Evolutionary conservation across 2,888 invertebrate genomes (phyloP).

Genomic region (Ectemnius lituratus): DNA sequence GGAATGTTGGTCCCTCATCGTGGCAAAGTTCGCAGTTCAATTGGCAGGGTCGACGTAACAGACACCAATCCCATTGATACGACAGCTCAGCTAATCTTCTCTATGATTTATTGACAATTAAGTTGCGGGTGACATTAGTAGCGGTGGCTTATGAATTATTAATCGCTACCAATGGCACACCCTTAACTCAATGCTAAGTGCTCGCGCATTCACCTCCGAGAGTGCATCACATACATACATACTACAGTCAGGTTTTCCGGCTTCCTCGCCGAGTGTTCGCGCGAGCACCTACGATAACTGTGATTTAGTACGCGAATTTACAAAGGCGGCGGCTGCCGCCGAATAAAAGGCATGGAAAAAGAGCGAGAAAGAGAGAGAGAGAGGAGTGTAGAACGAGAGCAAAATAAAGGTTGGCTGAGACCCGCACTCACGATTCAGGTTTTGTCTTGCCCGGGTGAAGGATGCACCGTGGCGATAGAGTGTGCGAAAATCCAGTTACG

Average conservation of each 20-base stretch:
- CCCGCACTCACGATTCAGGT: slow-evolving; percentile 45
- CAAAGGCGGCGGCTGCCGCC: background rate
- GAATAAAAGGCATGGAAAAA: background rate
- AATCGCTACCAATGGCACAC: background rate
- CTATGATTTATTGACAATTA: slow-evolving; percentile 39
- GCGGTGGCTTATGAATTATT: slow-evolving; percentile 7
- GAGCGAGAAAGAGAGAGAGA: background rate
- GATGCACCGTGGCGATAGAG: slow-evolving; percentile 23
- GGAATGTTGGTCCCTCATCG: too few relatives aligned
- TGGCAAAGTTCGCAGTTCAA: too few relatives aligned
- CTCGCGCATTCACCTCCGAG: too few relatives aligned
- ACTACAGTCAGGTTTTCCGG: background rate
- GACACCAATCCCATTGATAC: background rate
- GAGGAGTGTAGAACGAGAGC: background rate
- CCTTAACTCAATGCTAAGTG: slow-evolving; percentile 1
- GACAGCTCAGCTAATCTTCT: background rate
- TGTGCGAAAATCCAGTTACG: slow-evolving; percentile 33
- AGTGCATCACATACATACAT: background rate
- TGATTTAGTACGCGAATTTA: background rate
- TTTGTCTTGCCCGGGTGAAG: slow-evolving; percentile 23
- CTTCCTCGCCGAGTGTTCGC: background rate
- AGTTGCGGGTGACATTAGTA: slow-evolving; percentile 15
- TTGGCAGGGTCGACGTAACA: background rate
- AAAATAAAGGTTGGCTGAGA: slow-evolving; percentile 15
- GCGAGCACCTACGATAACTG: background rate